Base-by-base conservation (phyloP, 2,113 vertebrate species). In the Lycocorax pyrrhopterus region DNA sequence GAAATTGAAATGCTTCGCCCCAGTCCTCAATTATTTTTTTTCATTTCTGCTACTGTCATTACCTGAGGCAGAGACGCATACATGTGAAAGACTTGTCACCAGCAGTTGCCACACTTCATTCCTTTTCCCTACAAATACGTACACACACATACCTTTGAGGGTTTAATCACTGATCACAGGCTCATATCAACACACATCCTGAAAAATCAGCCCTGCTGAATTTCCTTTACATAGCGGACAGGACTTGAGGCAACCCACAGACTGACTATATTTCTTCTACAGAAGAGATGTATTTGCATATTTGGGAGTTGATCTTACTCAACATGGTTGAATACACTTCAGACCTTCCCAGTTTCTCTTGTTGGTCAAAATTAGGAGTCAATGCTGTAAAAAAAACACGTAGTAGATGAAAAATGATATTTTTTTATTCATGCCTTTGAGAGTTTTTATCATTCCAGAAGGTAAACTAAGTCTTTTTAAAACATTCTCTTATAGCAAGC, bases 1-100 rank as follows among this genome's bases (percentile, higher is more conserved):
- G 5, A 95, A 94, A 79, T 79, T 71, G 84, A 93, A 95, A 77
- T 17, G 20, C 22, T 83, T 85, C 30, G 27, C 33, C 13, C 17
- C 21, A 67, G 25, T 79, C 13, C 9, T 74, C 44, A 0, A 0
- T n/a, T 6, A 4, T 12, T 44, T 52, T 26, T 93, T 85, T 84
- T 55, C 5, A 79, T 84, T 87, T 76, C 46, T 83, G 30, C 33
- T 82, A 5, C n/a, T 72, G 20, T 35, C 82, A 32, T 56, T 72
- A 80, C 78, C 75, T 80, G 51, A 80, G 71, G 46, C 53, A 76
- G 66, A 82, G 39, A 80, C 2, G 0, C 30, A 19, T 22, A 39
- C 10, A 16, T 7, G 15, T 74, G 55, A 86, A 77, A 80, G 33
- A 27, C 20, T 90, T 78, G 46, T 41, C 58, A 87, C 35, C 77